Evolutionary conservation across 1,140 invertebrate species (phyloP).

Genomic region (Hypothenemus hampei): DNA sequence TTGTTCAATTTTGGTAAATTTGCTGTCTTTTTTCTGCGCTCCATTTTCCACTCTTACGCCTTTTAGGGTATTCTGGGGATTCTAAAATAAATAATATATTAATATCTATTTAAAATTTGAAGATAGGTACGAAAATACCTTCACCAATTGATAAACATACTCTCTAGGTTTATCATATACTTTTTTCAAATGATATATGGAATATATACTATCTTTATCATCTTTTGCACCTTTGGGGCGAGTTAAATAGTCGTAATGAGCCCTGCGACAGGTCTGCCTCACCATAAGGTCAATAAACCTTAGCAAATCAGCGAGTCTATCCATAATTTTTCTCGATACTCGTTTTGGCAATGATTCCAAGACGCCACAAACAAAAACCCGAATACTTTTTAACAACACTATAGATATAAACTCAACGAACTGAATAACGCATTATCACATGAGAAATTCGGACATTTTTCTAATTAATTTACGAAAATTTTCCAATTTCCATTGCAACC

Average conservation of each 20-base stretch:
- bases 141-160: conserved; percentile 33
- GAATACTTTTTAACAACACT: no score
- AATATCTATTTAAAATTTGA: background rate
- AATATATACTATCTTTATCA: conserved; percentile 33
- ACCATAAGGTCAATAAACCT: conserved; percentile 35
- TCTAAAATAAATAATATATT: conserved; percentile 11
- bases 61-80: conserved; percentile 18
- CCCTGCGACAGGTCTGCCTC: conserved; percentile 35
- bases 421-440: no score
- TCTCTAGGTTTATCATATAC: conserved; percentile 34
- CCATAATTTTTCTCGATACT: conserved; percentile 6
- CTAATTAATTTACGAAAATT: no score
- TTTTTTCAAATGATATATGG: conserved; percentile 32
- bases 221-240: conserved; percentile 27
- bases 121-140: conserved; percentile 16
- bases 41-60: conserved; percentile 22
- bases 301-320: conserved; percentile 20
- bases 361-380: no score
- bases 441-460: no score
- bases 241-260: conserved; percentile 33
- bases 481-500: no score
- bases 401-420: no score
- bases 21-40: conserved; percentile 18
- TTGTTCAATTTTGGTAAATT: conserved; percentile 29
- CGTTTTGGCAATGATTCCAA: conserved; percentile 7